These are phyloP conservation scores for Azemiops feae DNA, from an alignment of 2,113 vertebrate genomes.

Conservation along the genomic window DNA sequence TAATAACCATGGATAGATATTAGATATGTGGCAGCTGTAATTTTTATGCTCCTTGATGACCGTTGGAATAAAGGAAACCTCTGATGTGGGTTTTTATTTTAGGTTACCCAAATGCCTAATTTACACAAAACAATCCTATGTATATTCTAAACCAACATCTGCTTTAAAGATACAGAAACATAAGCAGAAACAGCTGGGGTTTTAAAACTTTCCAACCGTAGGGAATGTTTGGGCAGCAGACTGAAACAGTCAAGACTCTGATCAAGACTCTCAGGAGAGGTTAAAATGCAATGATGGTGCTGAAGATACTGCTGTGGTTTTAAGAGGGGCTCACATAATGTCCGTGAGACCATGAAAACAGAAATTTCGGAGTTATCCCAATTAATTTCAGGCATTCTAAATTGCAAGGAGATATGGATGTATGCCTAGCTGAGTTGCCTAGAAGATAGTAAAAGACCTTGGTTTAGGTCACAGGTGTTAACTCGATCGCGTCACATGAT, in stretches of 20 bases:
- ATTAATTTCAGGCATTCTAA: background rate
- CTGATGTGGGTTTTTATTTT: background rate
- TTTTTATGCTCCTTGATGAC: background rate
- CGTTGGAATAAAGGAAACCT: background rate
- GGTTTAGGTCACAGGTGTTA: background rate
- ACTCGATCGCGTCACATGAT: too few relatives aligned
- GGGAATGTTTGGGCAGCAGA: background rate
- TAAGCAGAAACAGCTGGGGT: background rate
- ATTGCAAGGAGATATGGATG: background rate
- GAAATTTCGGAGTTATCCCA: background rate
- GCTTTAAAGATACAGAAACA: background rate
- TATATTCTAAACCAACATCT: background rate
- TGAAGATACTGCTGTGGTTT: background rate
- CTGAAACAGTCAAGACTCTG: background rate
- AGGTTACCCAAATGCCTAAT: background rate
- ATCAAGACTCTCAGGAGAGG: background rate
- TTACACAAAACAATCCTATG: background rate
- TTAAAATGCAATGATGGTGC: background rate
- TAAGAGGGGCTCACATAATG: background rate
- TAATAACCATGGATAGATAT: background rate
- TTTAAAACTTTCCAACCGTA: background rate
- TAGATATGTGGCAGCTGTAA: background rate
- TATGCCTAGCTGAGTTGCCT: background rate
- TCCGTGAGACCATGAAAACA: background rate
- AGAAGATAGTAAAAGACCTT: background rate